A percentile compares a stretch with the other conserved stretches of the same genome.
phyloP scores from a whole-genome alignment of 1,140 invertebrate genomes.

The Papilio machaon region DNA sequence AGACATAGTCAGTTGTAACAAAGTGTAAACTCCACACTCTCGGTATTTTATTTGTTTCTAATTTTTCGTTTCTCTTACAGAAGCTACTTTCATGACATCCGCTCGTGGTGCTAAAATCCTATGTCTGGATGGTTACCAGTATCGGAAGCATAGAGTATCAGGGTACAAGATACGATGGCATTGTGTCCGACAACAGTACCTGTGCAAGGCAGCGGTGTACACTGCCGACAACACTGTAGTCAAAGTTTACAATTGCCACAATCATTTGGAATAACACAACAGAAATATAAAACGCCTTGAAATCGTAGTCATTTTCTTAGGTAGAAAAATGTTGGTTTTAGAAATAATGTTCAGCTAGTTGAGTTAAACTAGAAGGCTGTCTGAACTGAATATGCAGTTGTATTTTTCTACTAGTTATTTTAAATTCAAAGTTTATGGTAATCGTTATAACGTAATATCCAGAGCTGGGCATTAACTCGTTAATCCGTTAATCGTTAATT shows the following conservation, averaged over 20 bases:
- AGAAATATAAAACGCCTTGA: no score
- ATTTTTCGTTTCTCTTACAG: constrained; percentile 34
- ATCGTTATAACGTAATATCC: not conserved
- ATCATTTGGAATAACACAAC: constrained; percentile 33
- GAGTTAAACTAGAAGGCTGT: no score
- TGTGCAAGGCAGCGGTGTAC: constrained; percentile 51
- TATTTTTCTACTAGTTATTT: not conserved
- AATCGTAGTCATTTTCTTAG: no score
- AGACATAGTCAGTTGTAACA: no score
- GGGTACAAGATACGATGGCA: constrained; percentile 45
- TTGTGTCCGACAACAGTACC: constrained; percentile 42
- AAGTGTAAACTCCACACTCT: no score
- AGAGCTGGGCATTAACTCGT: no score
- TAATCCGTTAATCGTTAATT: no score
- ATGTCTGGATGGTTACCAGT: constrained; percentile 42
- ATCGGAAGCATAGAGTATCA: constrained; percentile 28
- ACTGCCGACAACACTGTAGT: constrained; percentile 46
- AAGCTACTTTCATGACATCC: constrained; percentile 35
- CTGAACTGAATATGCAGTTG: not conserved
- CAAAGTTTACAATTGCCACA: constrained; percentile 46
- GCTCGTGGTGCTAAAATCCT: constrained; percentile 42
- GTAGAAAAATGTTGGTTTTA: no score
- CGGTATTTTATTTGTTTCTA: not conserved
- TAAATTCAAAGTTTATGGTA: not conserved
- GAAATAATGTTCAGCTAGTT: not conserved